phyloP scores from a whole-genome alignment of 2,888 invertebrate species.

The Drosophila pegasa region DNA sequence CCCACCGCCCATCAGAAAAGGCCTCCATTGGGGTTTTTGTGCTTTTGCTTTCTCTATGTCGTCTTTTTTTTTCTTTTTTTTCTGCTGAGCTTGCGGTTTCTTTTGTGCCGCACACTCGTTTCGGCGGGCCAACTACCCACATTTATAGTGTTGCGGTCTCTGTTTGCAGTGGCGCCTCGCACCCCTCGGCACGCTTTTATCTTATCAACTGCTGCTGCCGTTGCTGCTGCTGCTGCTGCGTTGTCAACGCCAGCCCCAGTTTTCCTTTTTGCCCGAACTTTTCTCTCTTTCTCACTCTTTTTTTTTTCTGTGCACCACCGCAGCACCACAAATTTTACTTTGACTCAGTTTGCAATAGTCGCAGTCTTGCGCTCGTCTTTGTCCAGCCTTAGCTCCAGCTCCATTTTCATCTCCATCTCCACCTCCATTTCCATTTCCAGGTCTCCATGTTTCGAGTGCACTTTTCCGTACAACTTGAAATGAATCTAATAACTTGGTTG shows the following conservation, averaged over 20 bases:
- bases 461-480: constrained; percentile 78
- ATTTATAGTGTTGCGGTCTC: constrained; percentile 78
- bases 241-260: constrained; percentile 72
- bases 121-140: constrained; percentile 68
- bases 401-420: constrained; percentile 23
- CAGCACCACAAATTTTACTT: constrained; percentile 53
- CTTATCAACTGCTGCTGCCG: constrained; percentile 45
- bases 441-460: constrained; percentile 72
- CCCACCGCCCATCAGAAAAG: constrained; percentile 14
- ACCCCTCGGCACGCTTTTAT: background rate
- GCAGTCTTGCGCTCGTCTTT: constrained; percentile 24
- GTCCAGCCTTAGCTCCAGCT: constrained; percentile 12
- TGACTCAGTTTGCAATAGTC: constrained; percentile 67
- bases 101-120: constrained; percentile 68
- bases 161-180: constrained; percentile 41
- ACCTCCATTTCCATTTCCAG: constrained; percentile 22
- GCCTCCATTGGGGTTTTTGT: constrained; percentile 9
- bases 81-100: constrained; percentile 80
- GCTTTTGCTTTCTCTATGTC: background rate
- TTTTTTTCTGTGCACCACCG: background rate
- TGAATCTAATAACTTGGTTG: constrained; percentile 78
- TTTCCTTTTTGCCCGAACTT: constrained; percentile 35
- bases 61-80: constrained; percentile 6
- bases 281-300: constrained; percentile 16
- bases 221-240: constrained; percentile 52